Evolutionary conservation across 2,113 vertebrate species (phyloP), one percentile per base, ranked within the genome.

Genomic region (Solenodon paradoxus): DNA sequence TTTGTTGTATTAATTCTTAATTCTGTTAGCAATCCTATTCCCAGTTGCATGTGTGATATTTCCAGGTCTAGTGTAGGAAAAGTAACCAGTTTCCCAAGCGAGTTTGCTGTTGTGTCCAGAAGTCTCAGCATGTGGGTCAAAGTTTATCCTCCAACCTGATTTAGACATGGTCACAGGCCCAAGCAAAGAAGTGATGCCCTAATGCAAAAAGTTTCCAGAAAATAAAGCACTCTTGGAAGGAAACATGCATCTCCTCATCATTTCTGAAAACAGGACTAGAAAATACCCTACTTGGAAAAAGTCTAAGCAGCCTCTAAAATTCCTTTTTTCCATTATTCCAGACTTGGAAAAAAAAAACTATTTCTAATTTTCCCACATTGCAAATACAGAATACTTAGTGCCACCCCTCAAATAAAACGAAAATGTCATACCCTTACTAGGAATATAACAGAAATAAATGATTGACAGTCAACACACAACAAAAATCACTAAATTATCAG

Each of bases 271-370:
- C 2, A 9, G 9, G 8, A 68, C 5, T 28, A 69, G 47, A 24
- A 51, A 79, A 86, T 85, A 12, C 0, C 1, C 26, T 20, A 55
- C 19, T 82, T 38, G 24, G 42, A 82, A 88, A 88, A 91, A 86
- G 17, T 11, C 59, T 94, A 77, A 75, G 80, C 42, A 5, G 0
- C 19, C 16, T 86, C 47, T 16, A 42, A n/a, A 11, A 42, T 81
- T 91, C 20, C 28, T 28, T 53, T 2, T 6, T 53, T 87, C 57
- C 3, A 32, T 80, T 55, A 77, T 15, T 77, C 12, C 12, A 77
- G 32, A 93, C 55, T 87, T 92, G 77, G 10, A 93, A 93, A 95
- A 7, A 74, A 94, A 93, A 64, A 10, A 42, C 53, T 49, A 72
- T 74, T 69, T 57, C 35, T 38, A 22, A 40, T 22, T 66, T 75